phyloP scores from a whole-genome alignment of 2,888 invertebrate genomes.

The Spodoptera picta region DNA sequence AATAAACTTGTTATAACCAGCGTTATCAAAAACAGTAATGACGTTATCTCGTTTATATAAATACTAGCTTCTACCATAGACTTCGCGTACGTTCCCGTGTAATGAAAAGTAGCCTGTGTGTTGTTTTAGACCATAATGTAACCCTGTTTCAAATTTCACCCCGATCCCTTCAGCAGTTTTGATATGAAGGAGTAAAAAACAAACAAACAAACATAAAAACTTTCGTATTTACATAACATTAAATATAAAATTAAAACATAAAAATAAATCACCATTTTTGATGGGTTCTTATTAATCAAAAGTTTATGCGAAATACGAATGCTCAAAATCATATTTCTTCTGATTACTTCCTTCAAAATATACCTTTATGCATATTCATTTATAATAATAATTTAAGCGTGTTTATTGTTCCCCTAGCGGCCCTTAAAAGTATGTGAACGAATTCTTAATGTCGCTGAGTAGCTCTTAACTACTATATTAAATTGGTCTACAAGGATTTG shows the following conservation, averaged over 20 bases:
- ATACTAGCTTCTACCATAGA: no score
- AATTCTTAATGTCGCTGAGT: not conserved
- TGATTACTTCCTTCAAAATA: conserved; percentile 1
- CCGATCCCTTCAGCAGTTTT: no score
- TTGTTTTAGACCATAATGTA: no score
- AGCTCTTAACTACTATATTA: conserved; percentile 8
- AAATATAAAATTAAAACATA: no score
- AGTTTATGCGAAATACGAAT: conserved; percentile 4
- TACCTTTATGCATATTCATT: conserved; percentile 4
- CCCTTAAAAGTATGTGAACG: not conserved
- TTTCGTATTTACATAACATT: no score
- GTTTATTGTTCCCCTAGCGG: not conserved
- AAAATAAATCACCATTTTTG: conserved; percentile 12
- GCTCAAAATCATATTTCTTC: conserved; percentile 6
- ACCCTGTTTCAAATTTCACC: no score
- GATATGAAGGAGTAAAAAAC: no score
- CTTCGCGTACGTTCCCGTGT: no score
- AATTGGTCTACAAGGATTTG: conserved; percentile 5
- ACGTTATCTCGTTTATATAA: not conserved
- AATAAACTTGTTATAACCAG: no score
- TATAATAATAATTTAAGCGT: conserved; percentile 8
- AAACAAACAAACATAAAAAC: no score
- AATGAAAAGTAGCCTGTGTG: no score
- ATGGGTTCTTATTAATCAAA: conserved; percentile 24
- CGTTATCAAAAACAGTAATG: conserved; percentile 1